Base-by-base conservation (phyloP, 2,797 vertebrate species). In the Falco columbarius region DNA sequence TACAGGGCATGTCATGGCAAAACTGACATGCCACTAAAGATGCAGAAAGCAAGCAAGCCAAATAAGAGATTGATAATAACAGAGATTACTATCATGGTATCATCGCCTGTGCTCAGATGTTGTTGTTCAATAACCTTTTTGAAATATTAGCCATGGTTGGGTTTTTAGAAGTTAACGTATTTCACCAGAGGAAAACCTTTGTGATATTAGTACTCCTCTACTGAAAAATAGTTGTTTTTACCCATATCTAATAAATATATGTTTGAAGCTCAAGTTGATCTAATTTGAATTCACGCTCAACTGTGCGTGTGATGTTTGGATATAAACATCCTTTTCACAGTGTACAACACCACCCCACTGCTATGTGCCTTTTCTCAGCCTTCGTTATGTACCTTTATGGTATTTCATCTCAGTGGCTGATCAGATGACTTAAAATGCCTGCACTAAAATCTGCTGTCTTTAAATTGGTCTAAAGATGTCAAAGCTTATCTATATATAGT, bases 251-350 rank as follows among this genome's bases (percentile, higher is more conserved):
- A 94, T 86, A 96, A 92, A 89, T 95, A 58, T 4, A 62, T 56
- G 67, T 89, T 92, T 81, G 86, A 86, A 63, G 79, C 55, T 65
- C 38, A 68, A 86, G 52, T 34, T 94, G 81, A 77, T 94, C 74
- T 93, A 77, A 92, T 77, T 32, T 61, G 61, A 85, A 88, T 96
- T 95, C 86, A 93, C 58, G 88, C 93, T 97, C 95, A 95, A 42
- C 74, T 82, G 74, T 68, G 90, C 74, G 0, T 91, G 75, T 91
- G 74, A 94, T 95, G 81, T 92, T 93, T 93, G 86, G 55, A 36
- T 95, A 63, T 83, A 93, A 95, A 96, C 93, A 97, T 74, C 34
- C 40, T 66, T 94, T 91, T 89, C 71, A 65, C 61, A 32, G 62
- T 58, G 62, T 18, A 68, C 61, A 59, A 19, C 54, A 92, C 75